Evolutionary conservation across 2,888 invertebrate genomes (phyloP), one percentile per base, ranked within the genome.

Genomic region (Lacanobia oleracea): DNA sequence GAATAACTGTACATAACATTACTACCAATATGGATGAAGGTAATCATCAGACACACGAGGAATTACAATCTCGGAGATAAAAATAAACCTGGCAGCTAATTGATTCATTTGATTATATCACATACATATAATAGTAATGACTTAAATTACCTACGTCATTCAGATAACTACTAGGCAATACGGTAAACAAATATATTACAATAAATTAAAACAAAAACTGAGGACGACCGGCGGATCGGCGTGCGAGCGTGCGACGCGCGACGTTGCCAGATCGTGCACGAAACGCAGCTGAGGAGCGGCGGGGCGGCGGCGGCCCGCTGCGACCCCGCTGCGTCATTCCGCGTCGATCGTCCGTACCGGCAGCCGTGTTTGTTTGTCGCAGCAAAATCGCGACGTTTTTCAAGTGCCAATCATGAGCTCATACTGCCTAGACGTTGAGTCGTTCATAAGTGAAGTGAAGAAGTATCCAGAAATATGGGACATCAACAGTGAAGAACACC

Each of bases 381-480:
- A 83, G 78, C 75, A 69, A 80, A 85, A 87, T 85, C 87, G 84
- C 85, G 83, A 72, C 83, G 77, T 70, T 78, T 77, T 51, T 14
- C 67, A 70, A 77, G 86, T 83, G 82, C 67, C 72, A 77, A 83
- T 70, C 67, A 89, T 86, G 87, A 77, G 75, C 61, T 85, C 91
- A 53, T 93, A 91, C 72, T 86, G 89, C 48, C 81, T 92, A n/a
- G 92, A 94, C 72, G 89, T 91, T 0, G 94, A 94, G 76, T 78
- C 82, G 67, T 94, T 95, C 79, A 94, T 94, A 70, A 86, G 86
- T 80, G 94, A 94, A 91, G 91, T 95, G 82, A 88, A 91, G 85
- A 94, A 92, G 68, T 87, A 90, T 59, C 93, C 92, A 12, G 91
- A 89, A 74, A 85, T 94, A 78, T 95, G 94, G 94, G 89, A 94